Percentiles rank a stretch among this genome's conserved stretches.
These are phyloP conservation scores for Lasioglossum baleicum DNA, from an alignment of 1,140 invertebrate genomes.

Conservation along the genomic window DNA sequence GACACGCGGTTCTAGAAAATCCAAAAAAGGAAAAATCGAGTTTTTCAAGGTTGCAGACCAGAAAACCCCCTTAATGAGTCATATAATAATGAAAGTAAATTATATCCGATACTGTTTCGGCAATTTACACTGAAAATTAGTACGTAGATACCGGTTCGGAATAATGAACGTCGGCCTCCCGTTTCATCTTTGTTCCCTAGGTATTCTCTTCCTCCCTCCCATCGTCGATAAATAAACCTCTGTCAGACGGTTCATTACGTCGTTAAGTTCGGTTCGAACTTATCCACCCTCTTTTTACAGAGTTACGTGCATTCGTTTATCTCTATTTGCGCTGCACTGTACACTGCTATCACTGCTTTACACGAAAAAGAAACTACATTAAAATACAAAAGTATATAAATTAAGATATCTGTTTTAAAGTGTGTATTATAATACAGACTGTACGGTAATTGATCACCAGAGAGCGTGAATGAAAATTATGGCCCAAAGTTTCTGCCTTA, in stretches of 20 bases:
- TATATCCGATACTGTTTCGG: neutral
- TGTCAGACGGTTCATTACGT: slow-evolving; percentile 73
- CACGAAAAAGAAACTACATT: neutral
- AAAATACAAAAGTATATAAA: neutral
- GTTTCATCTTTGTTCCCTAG: slow-evolving; percentile 29
- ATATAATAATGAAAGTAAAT: slow-evolving; percentile 11
- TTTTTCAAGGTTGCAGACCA: too few relatives aligned
- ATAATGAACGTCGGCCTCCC: slow-evolving; percentile 49
- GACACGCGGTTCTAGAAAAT: too few relatives aligned
- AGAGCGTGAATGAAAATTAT: neutral
- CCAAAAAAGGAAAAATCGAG: too few relatives aligned
- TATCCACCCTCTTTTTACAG: slow-evolving; percentile 49
- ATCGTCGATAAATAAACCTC: slow-evolving; percentile 72
- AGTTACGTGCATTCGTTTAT: neutral
- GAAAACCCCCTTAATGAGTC: neutral
- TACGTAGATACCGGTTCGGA: slow-evolving; percentile 56
- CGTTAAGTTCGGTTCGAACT: slow-evolving; percentile 58
- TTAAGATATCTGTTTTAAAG: neutral
- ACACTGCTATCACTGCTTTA: neutral
- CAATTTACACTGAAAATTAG: slow-evolving; percentile 50
- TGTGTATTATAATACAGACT: neutral
- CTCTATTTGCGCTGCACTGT: neutral
- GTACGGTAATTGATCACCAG: neutral
- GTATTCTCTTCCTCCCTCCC: slow-evolving; percentile 34
- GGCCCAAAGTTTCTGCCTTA: neutral